Evolutionary conservation across 2,888 invertebrate species (phyloP).

Genomic region (Dolichomitus sp.): DNA sequence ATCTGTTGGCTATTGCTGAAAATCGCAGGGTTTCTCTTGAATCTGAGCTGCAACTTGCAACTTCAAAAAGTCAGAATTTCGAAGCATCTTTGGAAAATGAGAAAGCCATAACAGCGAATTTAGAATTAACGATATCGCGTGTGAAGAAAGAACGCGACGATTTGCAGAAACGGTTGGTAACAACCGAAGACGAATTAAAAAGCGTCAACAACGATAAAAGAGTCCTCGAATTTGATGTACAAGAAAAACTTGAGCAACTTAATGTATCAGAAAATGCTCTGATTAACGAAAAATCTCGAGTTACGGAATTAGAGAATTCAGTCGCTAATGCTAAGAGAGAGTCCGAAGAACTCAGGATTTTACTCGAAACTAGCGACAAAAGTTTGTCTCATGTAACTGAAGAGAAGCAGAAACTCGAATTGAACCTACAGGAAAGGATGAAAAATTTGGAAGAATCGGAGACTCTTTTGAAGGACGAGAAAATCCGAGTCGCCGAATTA

Average conservation of each 20-base stretch:
- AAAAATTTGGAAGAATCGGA: slow-evolving; percentile 56
- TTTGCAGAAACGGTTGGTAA: slow-evolving; percentile 60
- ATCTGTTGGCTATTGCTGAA: slow-evolving; percentile 47
- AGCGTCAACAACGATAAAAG: slow-evolving; percentile 40
- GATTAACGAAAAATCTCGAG: slow-evolving; percentile 55
- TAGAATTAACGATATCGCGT: slow-evolving; percentile 15
- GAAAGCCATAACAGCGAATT: slow-evolving; percentile 19
- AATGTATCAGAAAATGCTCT: slow-evolving; percentile 55
- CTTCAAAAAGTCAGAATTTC: slow-evolving; percentile 55
- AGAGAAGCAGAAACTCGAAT: slow-evolving; percentile 53
- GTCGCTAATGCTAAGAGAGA: slow-evolving; percentile 46
- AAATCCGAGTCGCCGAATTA: slow-evolving; percentile 26
- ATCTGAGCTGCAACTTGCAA: slow-evolving; percentile 49
- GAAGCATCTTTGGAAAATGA: slow-evolving; percentile 60
- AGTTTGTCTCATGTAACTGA: slow-evolving; percentile 43
- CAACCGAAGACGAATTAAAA: slow-evolving; percentile 59
- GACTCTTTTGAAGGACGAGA: slow-evolving; percentile 57
- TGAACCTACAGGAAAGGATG: slow-evolving; percentile 51
- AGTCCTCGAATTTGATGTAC: slow-evolving; percentile 55
- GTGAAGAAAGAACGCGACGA: slow-evolving; percentile 58
- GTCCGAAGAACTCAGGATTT: slow-evolving; percentile 6
- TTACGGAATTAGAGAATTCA: not conserved
- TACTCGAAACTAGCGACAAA: slow-evolving; percentile 41
- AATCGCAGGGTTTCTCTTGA: slow-evolving; percentile 53
- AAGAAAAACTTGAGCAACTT: slow-evolving; percentile 38